Evolutionary conservation across 2,113 vertebrate genomes (phyloP).

Genomic region (Cheilinus undulatus): DNA sequence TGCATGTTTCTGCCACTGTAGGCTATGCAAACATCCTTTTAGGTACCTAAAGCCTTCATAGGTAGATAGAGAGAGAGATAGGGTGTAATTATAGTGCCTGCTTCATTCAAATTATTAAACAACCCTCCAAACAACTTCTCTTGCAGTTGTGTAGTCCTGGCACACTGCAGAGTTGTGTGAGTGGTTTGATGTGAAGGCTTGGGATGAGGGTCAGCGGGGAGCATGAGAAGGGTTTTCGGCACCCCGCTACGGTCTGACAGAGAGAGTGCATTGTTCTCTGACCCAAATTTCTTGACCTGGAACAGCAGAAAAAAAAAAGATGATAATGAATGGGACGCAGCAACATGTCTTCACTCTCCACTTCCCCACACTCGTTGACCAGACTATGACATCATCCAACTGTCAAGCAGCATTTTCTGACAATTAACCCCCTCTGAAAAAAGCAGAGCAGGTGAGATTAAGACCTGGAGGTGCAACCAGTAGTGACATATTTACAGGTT

Average conservation of each 20-base stretch:
- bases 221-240: conserved; percentile 58
- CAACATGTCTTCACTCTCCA: conserved; percentile 68
- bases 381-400: conserved; percentile 66
- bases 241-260: conserved; percentile 65
- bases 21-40: no score
- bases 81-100: neutral
- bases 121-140: neutral
- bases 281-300: conserved; percentile 78
- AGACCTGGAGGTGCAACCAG: neutral
- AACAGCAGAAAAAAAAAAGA: conserved; percentile 64
- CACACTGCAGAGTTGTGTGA: conserved; percentile 18
- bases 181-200: conserved; percentile 44
- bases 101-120: conserved; percentile 4
- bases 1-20: no score
- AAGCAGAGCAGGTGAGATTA: neutral
- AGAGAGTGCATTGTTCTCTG: conserved; percentile 77
- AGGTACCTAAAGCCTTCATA: neutral
- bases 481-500: neutral
- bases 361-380: conserved; percentile 37
- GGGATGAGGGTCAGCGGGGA: conserved; percentile 58
- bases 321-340: conserved; percentile 49
- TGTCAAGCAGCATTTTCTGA: conserved; percentile 51
- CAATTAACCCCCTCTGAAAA: conserved; percentile 28
- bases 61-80: neutral
- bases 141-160: conserved; percentile 7